A percentile compares a stretch with the other conserved stretches of the same genome.
Evolutionary conservation across 2,113 vertebrate species (phyloP).

Genomic region (Heliornis fulica): DNA sequence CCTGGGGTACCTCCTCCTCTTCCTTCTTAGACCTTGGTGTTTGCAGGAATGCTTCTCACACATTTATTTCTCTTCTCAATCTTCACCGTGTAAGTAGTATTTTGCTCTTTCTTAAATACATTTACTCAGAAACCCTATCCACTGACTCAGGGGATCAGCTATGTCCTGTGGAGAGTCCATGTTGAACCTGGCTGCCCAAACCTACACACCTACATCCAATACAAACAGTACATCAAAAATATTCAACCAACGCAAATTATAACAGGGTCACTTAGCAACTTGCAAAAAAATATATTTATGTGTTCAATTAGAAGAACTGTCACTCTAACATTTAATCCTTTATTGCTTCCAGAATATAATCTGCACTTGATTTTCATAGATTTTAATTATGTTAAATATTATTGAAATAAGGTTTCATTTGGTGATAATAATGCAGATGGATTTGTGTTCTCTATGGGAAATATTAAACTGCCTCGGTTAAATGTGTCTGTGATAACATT

Average conservation of each 20-base stretch:
- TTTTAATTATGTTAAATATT: not conserved
- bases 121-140: not conserved
- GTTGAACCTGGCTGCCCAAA: not conserved
- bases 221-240: not conserved
- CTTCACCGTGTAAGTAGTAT: not conserved
- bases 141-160: not conserved
- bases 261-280: not conserved
- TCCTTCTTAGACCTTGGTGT: not conserved
- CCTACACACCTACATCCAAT: not conserved
- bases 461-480: not conserved
- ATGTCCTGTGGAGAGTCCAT: accelerated
- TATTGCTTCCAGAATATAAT: not conserved
- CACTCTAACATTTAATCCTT: not conserved
- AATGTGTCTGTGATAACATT: constrained; percentile 8
- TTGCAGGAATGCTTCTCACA: not conserved
- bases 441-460: not conserved
- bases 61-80: not conserved
- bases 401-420: not conserved
- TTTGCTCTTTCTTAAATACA: not conserved
- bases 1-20: not conserved
- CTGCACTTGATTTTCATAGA: not conserved
- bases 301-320: not conserved
- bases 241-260: not conserved
- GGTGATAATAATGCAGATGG: not conserved
- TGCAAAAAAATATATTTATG: not conserved